A percentile compares a stretch with the other conserved stretches of the same genome.
phyloP scores from a whole-genome alignment of 2,888 invertebrate species.

The Lymantria monacha region DNA sequence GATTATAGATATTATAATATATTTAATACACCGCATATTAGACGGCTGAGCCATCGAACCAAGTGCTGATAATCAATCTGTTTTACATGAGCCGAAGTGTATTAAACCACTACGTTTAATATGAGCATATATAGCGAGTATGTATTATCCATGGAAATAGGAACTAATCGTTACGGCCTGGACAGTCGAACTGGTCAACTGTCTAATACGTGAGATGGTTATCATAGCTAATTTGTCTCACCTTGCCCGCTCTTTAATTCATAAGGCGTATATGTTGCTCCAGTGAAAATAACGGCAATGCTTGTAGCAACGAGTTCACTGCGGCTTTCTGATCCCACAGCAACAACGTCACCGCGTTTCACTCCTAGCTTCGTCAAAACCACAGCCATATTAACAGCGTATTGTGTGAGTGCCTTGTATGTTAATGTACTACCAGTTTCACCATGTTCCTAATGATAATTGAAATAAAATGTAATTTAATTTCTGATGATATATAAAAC shows the following conservation, averaged over 20 bases:
- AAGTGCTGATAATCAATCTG: too few species aligned
- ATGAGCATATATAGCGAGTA: too few species aligned
- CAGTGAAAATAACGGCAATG: slow-evolving; percentile 72
- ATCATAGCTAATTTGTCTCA: slow-evolving; percentile 32
- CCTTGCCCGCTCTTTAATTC: slow-evolving; percentile 54
- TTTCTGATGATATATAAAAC: too few species aligned
- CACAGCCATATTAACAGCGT: slow-evolving; percentile 76
- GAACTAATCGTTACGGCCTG: neutral
- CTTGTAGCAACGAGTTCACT: slow-evolving; percentile 76
- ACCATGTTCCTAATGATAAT: slow-evolving; percentile 57
- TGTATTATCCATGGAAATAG: too few species aligned
- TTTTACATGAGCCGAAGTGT: too few species aligned
- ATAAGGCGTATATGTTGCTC: slow-evolving; percentile 57
- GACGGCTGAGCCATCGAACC: too few species aligned
- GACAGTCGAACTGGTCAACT: slow-evolving; percentile 17
- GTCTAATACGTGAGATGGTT: slow-evolving; percentile 20
- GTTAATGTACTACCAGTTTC: slow-evolving; percentile 76
- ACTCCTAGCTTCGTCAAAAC: slow-evolving; percentile 75
- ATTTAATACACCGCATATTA: too few species aligned
- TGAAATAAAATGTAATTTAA: too few species aligned
- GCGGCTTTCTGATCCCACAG: slow-evolving; percentile 83
- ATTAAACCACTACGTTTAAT: too few species aligned
- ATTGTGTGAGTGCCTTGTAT: slow-evolving; percentile 76
- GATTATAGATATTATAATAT: too few species aligned
- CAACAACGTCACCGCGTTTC: slow-evolving; percentile 75